These are phyloP conservation scores for Tenthredo notha DNA, from an alignment of 2,888 invertebrate species.

Conservation along the genomic window DNA sequence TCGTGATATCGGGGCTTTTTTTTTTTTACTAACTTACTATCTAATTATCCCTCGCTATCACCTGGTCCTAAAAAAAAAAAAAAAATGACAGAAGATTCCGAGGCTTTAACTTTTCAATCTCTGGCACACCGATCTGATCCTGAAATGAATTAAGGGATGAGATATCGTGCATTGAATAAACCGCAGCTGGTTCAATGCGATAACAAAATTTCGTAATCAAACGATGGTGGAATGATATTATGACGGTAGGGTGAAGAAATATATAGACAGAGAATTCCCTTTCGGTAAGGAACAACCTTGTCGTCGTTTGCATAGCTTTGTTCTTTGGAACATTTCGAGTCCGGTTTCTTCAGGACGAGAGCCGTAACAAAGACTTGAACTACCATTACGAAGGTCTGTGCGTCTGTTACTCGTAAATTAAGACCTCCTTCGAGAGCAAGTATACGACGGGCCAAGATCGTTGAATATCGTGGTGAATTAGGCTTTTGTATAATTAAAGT, in stretches of 20 bases:
- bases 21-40: background rate
- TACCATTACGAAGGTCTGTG: conserved; percentile 39
- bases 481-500: conserved; percentile 45
- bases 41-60: background rate
- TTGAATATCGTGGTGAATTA: conserved; percentile 39
- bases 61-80: background rate
- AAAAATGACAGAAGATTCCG: background rate
- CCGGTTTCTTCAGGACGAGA: conserved; percentile 25
- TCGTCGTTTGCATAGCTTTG: conserved; percentile 36
- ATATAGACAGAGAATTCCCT: background rate
- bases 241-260: background rate
- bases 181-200: background rate
- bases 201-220: background rate
- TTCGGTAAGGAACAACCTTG: background rate
- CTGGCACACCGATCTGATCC: background rate
- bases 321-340: conserved; percentile 31
- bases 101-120: background rate
- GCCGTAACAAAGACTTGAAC: conserved; percentile 25
- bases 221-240: background rate
- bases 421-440: background rate
- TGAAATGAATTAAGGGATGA: background rate
- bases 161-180: background rate
- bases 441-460: conserved; percentile 27
- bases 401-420: conserved; percentile 40
- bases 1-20: background rate